Conservation (phyloP, 2,113 vertebrate genomes). For the Peucedramus taeniatus region DNA sequence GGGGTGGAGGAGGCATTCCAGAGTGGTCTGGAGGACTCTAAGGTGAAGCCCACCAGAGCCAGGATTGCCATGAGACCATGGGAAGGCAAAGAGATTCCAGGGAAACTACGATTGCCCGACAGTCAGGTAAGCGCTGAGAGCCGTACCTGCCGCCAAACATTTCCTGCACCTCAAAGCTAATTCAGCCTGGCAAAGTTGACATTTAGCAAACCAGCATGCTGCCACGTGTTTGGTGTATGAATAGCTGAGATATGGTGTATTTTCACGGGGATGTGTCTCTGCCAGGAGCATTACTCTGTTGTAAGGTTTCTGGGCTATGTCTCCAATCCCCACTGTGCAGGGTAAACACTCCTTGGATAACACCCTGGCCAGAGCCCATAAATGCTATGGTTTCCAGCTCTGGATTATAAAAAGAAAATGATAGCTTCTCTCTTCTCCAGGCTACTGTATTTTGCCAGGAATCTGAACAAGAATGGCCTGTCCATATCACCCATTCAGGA, state of each 20-base stretch:
- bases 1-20: neutral
- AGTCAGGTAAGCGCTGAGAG: neutral
- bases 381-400: slow-evolving; percentile 36
- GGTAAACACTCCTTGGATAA: slow-evolving; percentile 52
- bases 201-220: neutral
- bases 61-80: neutral
- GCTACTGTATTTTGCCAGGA: slow-evolving; percentile 24
- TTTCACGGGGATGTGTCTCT: neutral
- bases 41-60: neutral
- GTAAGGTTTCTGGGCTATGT: slow-evolving; percentile 25
- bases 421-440: slow-evolving; percentile 16
- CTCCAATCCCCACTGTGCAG: slow-evolving; percentile 29
- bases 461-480: neutral
- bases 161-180: neutral
- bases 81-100: neutral
- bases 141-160: neutral
- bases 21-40: neutral
- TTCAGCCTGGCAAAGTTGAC: neutral
- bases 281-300: slow-evolving; percentile 44
- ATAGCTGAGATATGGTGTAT: neutral
- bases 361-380: slow-evolving; percentile 3
- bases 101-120: neutral
- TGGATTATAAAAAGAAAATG: slow-evolving; percentile 9
- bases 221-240: neutral
- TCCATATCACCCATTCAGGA: neutral